A percentile compares a stretch with the other conserved stretches of the same genome.
phyloP scores from a whole-genome alignment of 2,888 invertebrate species.

The Conops quadrifasciatus region DNA sequence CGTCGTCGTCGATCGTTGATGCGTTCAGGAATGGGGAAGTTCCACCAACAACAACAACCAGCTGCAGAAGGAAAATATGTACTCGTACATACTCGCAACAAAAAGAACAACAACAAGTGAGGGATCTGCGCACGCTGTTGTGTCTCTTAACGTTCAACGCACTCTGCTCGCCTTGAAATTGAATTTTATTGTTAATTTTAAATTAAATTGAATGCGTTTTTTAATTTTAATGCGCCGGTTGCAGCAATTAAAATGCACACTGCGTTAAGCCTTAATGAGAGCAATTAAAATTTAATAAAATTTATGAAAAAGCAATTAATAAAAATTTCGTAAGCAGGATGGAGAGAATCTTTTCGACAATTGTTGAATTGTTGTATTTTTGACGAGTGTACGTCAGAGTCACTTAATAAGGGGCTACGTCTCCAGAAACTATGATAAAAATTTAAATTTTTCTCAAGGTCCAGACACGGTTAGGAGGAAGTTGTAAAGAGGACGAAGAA shows the following conservation, averaged over 20 bases:
- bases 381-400: too few species aligned
- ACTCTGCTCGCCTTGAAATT: slow-evolving; percentile 25
- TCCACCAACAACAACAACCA: slow-evolving; percentile 1
- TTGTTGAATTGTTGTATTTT: too few species aligned
- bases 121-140: too few species aligned
- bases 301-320: not conserved
- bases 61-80: not conserved
- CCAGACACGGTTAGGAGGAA: too few species aligned
- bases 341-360: too few species aligned
- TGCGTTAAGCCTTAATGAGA: slow-evolving; percentile 6
- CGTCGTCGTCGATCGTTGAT: too few species aligned
- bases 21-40: slow-evolving; percentile 7
- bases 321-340: too few species aligned
- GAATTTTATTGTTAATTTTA: slow-evolving; percentile 18
- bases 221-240: slow-evolving; percentile 6
- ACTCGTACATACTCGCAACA: not conserved
- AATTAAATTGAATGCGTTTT: slow-evolving; percentile 8
- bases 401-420: too few species aligned
- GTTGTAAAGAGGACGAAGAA: too few species aligned
- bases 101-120: not conserved
- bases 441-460: too few species aligned
- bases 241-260: slow-evolving; percentile 17
- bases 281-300: slow-evolving; percentile 18
- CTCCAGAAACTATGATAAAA: too few species aligned
- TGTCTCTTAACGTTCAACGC: slow-evolving; percentile 8